Evolutionary conservation across 2,888 invertebrate species (phyloP), one percentile per base, ranked within the genome.

Genomic region (Chloroclysta siterata): DNA sequence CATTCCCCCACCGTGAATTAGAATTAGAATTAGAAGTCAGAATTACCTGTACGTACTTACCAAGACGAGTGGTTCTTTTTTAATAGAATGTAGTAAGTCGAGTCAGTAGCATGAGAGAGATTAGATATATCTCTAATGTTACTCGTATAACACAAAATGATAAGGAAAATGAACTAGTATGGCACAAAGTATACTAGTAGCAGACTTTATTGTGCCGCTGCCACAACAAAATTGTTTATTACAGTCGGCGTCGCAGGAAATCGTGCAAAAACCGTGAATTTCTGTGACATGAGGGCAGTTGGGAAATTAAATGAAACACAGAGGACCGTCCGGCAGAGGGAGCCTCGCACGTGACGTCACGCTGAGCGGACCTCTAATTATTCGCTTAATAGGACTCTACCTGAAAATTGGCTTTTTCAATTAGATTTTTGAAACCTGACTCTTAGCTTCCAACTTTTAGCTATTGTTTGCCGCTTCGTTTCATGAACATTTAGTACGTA

Each of bases 261-360:
- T 51, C 14, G 51, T 10, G 33, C 51, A 58, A 36, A 54, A 54
- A 33, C 15, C n/a, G 11, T 29, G 44, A 15, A 33, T 33, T 29
- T 33, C 15, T 29, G 28, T 6, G 29, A 50, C 50, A 50, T 14
- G 50, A 50, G 50, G 48, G 7, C 29, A 10, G 50, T 33, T 8
- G 29, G 29, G 14, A 29, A 54, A 79, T 79, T 76, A 73, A 73
- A 79, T 77, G 75, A 77, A 72, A 77, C 72, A 66, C 62, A 60
- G 69, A 75, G 70, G 62, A 65, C 62, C 65, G 67, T 54, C 59
- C 54, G 60, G 13, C 29, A 50, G 29, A 50, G n/a, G 14, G 50
- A 14, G 14, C 14, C 29, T 6, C 50, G 42, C 22, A 6, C 42
- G 56, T 58, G 52, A 52, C 36, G 58, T 54, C 54, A 54, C 54